A percentile compares a stretch with the other conserved stretches of the same genome.
Conservation (phyloP, 2,113 vertebrate species). For the Lichenostomus cassidix region DNA sequence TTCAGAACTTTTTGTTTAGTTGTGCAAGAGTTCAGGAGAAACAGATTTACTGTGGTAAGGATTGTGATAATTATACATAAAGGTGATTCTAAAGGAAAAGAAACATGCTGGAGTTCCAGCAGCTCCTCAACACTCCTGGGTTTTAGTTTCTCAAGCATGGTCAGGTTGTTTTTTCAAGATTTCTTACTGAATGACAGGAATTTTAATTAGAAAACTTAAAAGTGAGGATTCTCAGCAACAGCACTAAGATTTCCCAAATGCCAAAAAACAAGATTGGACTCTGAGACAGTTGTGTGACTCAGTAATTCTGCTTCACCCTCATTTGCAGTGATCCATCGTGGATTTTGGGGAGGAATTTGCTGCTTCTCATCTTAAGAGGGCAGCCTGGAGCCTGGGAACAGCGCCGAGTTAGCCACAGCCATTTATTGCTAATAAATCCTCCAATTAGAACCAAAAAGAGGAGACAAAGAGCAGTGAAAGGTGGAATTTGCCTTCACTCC, state of each 20-base stretch:
- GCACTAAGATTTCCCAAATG: background rate
- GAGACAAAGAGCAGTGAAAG: background rate
- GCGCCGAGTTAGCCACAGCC: background rate
- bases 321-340: background rate
- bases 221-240: background rate
- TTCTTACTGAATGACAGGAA: background rate
- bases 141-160: background rate
- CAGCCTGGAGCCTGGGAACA: constrained; percentile 48
- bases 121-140: background rate
- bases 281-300: background rate
- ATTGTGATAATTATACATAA: background rate
- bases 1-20: background rate
- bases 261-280: background rate
- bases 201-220: background rate
- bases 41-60: background rate
- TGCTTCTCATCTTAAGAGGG: constrained; percentile 39
- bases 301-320: background rate
- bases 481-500: background rate
- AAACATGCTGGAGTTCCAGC: background rate
- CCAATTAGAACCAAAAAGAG: background rate
- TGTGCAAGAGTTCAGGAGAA: background rate
- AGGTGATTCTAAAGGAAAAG: background rate
- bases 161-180: background rate
- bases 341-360: background rate
- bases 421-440: background rate